phyloP scores from a whole-genome alignment of 1,140 invertebrate species.

The Lanistes nyassanus region DNA sequence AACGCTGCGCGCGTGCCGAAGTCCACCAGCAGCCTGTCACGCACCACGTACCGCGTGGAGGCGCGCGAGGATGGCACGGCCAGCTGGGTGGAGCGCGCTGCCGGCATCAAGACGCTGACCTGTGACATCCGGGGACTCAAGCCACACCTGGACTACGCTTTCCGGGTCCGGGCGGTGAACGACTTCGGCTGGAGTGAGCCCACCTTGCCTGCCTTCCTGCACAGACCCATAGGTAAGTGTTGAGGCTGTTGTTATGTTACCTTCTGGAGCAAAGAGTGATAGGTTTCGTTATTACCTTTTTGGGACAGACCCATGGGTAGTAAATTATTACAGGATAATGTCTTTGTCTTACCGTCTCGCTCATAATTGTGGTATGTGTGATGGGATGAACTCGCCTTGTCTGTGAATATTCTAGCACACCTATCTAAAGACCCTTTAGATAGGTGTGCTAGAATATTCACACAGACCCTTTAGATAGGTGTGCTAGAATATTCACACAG shows the following conservation, averaged over 20 bases:
- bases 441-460: no score
- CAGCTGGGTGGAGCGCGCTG: slow-evolving; percentile 57
- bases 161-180: slow-evolving; percentile 96
- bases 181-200: slow-evolving; percentile 95
- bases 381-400: no score
- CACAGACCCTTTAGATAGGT: no score
- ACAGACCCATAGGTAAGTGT: slow-evolving; percentile 52
- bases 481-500: no score
- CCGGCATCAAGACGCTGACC: slow-evolving; percentile 37
- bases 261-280: no score
- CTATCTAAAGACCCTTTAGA: no score
- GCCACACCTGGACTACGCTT: slow-evolving; percentile 87
- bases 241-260: background rate
- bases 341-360: no score
- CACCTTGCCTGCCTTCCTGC: slow-evolving; percentile 74
- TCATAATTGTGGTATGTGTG: no score
- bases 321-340: no score
- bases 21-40: slow-evolving; percentile 41
- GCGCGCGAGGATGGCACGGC: slow-evolving; percentile 45
- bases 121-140: slow-evolving; percentile 51
- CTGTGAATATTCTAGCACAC: no score
- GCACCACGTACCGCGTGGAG: slow-evolving; percentile 47
- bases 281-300: background rate
- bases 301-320: no score
- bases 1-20: slow-evolving; percentile 51